Conservation (phyloP, 1,140 invertebrate genomes). For the Papilio polyxenes region DNA sequence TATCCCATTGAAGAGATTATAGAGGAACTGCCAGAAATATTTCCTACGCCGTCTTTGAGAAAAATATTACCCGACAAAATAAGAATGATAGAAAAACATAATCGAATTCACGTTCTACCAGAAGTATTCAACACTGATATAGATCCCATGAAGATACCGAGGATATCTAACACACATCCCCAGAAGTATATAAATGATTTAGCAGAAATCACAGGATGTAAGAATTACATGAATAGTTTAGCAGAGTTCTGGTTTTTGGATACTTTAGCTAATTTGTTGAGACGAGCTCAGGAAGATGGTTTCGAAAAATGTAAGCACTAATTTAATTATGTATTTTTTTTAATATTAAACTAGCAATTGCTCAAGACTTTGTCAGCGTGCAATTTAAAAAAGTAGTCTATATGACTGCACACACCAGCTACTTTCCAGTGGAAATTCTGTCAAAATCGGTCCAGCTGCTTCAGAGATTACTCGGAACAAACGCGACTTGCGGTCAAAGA, state of each 20-base stretch:
- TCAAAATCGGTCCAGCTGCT: too few species aligned
- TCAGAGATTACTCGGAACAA: too few species aligned
- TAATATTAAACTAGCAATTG: too few species aligned
- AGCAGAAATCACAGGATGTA: slow-evolving; percentile 63
- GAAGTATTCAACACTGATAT: slow-evolving; percentile 62
- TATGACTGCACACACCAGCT: too few species aligned
- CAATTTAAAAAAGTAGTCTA: too few species aligned
- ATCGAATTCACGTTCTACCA: slow-evolving; percentile 67
- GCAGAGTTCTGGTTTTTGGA: slow-evolving; percentile 75
- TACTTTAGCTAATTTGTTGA: slow-evolving; percentile 67
- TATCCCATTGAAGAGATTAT: slow-evolving; percentile 43
- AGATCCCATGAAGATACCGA: slow-evolving; percentile 63
- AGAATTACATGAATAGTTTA: slow-evolving; percentile 60
- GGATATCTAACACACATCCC: slow-evolving; percentile 56
- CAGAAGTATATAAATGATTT: slow-evolving; percentile 68
- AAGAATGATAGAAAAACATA: slow-evolving; percentile 57
- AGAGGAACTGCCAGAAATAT: slow-evolving; percentile 55
- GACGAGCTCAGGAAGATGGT: slow-evolving; percentile 63
- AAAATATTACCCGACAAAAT: slow-evolving; percentile 58
- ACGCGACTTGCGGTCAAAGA: too few species aligned
- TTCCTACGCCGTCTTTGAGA: slow-evolving; percentile 64
- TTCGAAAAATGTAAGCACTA: slow-evolving; percentile 57
- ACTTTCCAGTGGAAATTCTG: too few species aligned
- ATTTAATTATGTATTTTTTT: neutral
- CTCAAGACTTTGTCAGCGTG: too few species aligned